phyloP scores from a whole-genome alignment of 2,113 vertebrate genomes.

The Hyla sarda region DNA sequence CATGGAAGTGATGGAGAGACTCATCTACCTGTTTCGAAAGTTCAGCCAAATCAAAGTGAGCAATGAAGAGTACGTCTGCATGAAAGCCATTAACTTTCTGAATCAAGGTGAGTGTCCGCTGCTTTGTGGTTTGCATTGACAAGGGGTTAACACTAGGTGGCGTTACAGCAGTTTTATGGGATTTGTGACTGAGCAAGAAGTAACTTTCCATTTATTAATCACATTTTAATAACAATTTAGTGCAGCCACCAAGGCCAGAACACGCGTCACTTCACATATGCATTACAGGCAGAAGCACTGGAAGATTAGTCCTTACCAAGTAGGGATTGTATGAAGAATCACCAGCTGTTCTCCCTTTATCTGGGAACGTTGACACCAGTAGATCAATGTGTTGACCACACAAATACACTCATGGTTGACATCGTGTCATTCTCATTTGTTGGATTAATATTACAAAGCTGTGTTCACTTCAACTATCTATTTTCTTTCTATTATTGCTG shows the following conservation, averaged over 20 bases:
- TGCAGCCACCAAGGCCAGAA: slow-evolving; percentile 65
- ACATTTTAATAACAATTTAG: slow-evolving; percentile 68
- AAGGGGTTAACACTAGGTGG: background rate
- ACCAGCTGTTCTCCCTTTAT: slow-evolving; percentile 53
- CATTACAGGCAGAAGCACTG: slow-evolving; percentile 56
- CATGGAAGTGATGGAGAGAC: slow-evolving; percentile 97
- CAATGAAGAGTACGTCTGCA: slow-evolving; percentile 96
- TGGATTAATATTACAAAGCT: background rate
- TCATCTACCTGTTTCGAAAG: slow-evolving; percentile 97
- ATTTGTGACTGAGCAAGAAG: slow-evolving; percentile 53
- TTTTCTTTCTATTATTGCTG: background rate
- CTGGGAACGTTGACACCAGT: slow-evolving; percentile 4
- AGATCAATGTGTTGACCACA: slow-evolving; percentile 26
- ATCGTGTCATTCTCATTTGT: background rate
- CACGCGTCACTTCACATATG: slow-evolving; percentile 63
- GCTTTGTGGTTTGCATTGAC: background rate
- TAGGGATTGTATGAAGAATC: slow-evolving; percentile 60
- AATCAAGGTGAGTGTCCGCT: slow-evolving; percentile 86
- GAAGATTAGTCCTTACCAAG: slow-evolving; percentile 61
- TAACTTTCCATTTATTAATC: slow-evolving; percentile 64
- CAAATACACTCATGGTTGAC: background rate
- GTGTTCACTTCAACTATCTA: no score
- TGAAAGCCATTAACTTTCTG: slow-evolving; percentile 99
- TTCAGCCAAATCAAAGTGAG: slow-evolving; percentile 95
- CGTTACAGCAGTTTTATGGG: background rate